Conservation (phyloP, 1,140 invertebrate species). For the Atta colombica region DNA sequence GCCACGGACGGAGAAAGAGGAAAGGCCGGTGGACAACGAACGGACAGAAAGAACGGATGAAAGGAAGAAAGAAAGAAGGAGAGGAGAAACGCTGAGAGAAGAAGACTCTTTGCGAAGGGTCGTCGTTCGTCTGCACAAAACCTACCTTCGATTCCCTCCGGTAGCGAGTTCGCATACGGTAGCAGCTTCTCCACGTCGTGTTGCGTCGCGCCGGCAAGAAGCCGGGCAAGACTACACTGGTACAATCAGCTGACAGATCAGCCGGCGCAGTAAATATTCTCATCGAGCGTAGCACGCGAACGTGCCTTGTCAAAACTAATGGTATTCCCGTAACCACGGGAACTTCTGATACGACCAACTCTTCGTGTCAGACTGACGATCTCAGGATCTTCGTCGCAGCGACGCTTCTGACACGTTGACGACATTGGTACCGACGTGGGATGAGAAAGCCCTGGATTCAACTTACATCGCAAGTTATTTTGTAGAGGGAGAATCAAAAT, state of each 20-base stretch:
- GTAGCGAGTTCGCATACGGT: constrained; percentile 62
- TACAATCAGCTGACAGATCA: constrained; percentile 81
- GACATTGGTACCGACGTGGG: constrained; percentile 23
- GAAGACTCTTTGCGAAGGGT: constrained; percentile 22
- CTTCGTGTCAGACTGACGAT: neutral
- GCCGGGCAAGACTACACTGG: constrained; percentile 58
- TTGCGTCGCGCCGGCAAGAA: constrained; percentile 70
- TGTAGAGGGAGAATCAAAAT: neutral
- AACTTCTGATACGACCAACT: neutral
- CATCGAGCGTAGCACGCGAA: constrained; percentile 63
- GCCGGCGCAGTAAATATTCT: constrained; percentile 81
- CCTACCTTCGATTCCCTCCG: constrained; percentile 57
- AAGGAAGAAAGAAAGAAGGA: constrained; percentile 28
- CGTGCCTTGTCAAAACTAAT: constrained; percentile 74
- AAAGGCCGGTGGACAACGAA: constrained; percentile 46
- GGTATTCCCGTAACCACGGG: constrained; percentile 49
- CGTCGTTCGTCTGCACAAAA: constrained; percentile 74
- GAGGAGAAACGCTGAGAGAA: constrained; percentile 34
- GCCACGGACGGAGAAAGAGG: constrained; percentile 67
- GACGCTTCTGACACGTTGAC: neutral
- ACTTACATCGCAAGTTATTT: neutral
- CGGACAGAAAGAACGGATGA: constrained; percentile 1
- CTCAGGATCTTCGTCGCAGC: neutral
- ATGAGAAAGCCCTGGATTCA: constrained; percentile 42
- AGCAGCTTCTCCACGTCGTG: constrained; percentile 64